Percentiles rank a stretch among this genome's conserved stretches.
These are phyloP conservation scores for Caenorhabditis briggsae DNA, from an alignment of 1,140 invertebrate genomes.

Conservation along the genomic window DNA sequence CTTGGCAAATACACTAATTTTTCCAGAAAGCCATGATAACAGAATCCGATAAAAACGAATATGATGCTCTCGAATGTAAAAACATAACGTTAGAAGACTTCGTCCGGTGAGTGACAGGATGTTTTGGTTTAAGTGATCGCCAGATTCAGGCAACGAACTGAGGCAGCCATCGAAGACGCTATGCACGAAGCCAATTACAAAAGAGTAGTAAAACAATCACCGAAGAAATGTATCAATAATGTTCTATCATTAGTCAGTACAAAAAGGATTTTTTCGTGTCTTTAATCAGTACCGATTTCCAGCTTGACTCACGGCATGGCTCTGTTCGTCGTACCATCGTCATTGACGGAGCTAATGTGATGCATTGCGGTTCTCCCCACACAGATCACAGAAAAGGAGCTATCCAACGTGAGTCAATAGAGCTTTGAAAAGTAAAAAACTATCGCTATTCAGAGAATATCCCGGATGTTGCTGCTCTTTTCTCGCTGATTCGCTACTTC, in stretches of 20 bases:
- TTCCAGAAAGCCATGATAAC: background rate
- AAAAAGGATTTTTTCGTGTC: too few species aligned
- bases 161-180: too few species aligned
- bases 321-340: conserved; percentile 21
- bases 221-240: too few species aligned
- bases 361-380: conserved; percentile 10
- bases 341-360: conserved; percentile 17
- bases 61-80: conserved; percentile 8
- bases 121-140: background rate
- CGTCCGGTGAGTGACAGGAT: background rate
- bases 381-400: background rate
- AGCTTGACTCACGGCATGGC: background rate
- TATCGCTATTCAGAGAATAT: background rate
- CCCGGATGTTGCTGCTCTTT: conserved; percentile 10
- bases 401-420: background rate
- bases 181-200: too few species aligned
- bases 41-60: conserved; percentile 24
- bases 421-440: background rate
- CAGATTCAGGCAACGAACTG: background rate
- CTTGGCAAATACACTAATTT: background rate
- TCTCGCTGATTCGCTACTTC: background rate
- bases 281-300: background rate
- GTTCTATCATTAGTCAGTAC: too few species aligned
- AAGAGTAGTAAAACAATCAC: too few species aligned
- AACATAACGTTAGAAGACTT: background rate